phyloP scores from a whole-genome alignment of 2,113 vertebrate genomes.

The Polypterus bichir region DNA sequence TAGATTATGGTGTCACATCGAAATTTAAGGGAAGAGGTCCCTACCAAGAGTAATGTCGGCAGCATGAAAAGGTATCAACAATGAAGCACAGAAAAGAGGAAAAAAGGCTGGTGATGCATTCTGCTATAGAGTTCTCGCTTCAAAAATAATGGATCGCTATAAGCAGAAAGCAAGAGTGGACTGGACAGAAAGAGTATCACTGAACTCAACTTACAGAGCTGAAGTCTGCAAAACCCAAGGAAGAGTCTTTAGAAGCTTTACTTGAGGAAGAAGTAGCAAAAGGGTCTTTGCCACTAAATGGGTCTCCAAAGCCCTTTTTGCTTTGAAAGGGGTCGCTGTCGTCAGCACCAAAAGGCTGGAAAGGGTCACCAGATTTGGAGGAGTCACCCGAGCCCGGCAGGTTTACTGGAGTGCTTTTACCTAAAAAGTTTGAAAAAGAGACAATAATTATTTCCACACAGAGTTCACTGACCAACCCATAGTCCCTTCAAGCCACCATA shows the following conservation, averaged over 20 bases:
- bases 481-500: neutral
- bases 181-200: conserved; percentile 52
- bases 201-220: conserved; percentile 86
- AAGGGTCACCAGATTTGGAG: conserved; percentile 76
- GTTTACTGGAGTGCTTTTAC: conserved; percentile 87
- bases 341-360: conserved; percentile 80
- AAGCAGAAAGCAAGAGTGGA: conserved; percentile 36
- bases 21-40: too few species aligned
- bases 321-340: conserved; percentile 77
- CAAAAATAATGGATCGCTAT: conserved; percentile 31
- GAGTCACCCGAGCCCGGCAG: conserved; percentile 61
- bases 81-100: conserved; percentile 25
- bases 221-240: conserved; percentile 79
- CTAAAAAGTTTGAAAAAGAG: conserved; percentile 50
- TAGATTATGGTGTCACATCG: too few species aligned
- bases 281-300: conserved; percentile 94
- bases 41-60: conserved; percentile 13
- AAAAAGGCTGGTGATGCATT: conserved; percentile 29
- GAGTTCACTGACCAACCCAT: neutral
- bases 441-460: conserved; percentile 4
- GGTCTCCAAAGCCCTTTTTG: conserved; percentile 83
- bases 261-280: conserved; percentile 79
- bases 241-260: conserved; percentile 74
- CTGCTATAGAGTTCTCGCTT: conserved; percentile 24
- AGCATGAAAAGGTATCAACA: conserved; percentile 27